These are phyloP conservation scores for Chrysodeixis includens DNA, from an alignment of 2,888 invertebrate species.

Conservation along the genomic window DNA sequence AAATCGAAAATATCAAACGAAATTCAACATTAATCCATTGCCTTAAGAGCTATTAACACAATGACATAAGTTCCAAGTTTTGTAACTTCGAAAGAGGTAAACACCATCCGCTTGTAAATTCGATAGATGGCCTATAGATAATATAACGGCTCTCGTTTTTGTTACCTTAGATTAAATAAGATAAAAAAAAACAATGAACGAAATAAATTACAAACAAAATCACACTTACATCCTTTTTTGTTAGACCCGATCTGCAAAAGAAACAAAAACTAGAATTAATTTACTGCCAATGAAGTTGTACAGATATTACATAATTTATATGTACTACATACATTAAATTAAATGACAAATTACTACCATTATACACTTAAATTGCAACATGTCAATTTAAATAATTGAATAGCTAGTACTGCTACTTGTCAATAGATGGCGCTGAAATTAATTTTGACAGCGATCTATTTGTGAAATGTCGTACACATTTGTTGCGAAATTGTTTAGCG, in stretches of 20 bases:
- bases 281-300: constrained; percentile 1
- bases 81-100: constrained; percentile 57
- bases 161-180: constrained; percentile 59
- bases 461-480: constrained; percentile 57
- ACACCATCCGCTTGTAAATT: constrained; percentile 67
- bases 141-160: constrained; percentile 61
- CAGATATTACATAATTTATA: neutral
- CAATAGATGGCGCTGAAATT: constrained; percentile 70
- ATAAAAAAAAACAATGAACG: constrained; percentile 41
- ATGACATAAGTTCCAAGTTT: constrained; percentile 21
- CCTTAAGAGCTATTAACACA: constrained; percentile 17
- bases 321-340: neutral
- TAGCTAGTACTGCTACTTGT: constrained; percentile 56
- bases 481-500: constrained; percentile 59
- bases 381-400: constrained; percentile 16
- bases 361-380: constrained; percentile 5
- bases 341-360: neutral
- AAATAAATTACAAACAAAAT: constrained; percentile 26
- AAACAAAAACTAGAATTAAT: constrained; percentile 25
- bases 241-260: constrained; percentile 35
- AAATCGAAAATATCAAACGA: neutral
- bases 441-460: constrained; percentile 49
- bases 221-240: constrained; percentile 59
- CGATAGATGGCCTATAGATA: constrained; percentile 76
- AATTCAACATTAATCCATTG: neutral